Evolutionary conservation across 2,113 vertebrate genomes (phyloP).

Genomic region (Pluvianellus socialis): DNA sequence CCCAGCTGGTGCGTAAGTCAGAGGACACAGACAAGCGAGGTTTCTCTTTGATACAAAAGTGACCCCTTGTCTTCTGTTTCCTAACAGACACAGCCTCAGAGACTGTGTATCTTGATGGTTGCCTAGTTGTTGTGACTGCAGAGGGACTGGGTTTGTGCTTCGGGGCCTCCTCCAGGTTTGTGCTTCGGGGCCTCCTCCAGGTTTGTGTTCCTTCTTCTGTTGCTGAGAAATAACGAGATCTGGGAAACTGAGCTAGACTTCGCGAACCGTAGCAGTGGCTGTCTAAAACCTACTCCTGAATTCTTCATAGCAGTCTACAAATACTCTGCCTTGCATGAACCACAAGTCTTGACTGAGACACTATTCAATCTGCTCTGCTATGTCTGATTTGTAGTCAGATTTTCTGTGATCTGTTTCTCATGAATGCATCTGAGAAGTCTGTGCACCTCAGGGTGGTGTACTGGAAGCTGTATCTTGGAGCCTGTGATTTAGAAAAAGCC

Average conservation of each 20-base stretch:
- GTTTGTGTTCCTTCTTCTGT: neutral
- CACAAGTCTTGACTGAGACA: neutral
- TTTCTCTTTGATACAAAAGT: neutral
- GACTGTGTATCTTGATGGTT: neutral
- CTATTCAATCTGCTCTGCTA: neutral
- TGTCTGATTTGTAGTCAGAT: neutral
- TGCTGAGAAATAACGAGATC: neutral
- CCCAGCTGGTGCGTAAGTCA: neutral
- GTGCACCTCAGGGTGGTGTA: neutral
- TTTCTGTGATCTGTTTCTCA: neutral
- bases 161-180: neutral
- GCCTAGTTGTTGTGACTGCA: neutral
- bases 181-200: neutral
- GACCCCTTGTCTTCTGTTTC: neutral
- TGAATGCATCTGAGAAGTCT: neutral
- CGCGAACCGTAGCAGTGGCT: neutral
- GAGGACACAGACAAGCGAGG: neutral
- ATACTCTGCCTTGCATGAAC: neutral
- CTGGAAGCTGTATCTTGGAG: neutral
- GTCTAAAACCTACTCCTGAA: neutral
- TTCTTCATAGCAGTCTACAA: neutral
- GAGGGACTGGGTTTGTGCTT: neutral
- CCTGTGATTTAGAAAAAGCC: neutral
- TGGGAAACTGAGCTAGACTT: neutral
- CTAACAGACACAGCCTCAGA: neutral